Evolutionary conservation across 2,888 invertebrate genomes (phyloP).

Genomic region (Idaea biselata): DNA sequence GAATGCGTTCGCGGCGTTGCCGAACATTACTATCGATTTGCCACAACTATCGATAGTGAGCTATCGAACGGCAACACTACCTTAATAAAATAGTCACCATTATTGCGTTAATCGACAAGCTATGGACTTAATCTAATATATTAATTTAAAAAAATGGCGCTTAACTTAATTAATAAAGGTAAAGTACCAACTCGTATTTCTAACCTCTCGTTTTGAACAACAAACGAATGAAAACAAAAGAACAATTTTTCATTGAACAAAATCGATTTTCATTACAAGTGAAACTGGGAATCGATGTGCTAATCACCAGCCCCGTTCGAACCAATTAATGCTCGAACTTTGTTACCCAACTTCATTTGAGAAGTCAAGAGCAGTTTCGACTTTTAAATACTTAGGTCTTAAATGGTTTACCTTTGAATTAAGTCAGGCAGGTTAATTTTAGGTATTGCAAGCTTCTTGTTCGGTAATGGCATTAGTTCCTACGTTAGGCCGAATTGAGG

Average conservation of each 20-base stretch:
- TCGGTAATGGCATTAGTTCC: background rate
- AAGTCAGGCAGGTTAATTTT: background rate
- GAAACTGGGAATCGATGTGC: slow-evolving; percentile 36
- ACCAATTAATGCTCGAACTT: slow-evolving; percentile 37
- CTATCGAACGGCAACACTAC: too few species aligned
- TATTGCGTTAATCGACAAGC: too few species aligned
- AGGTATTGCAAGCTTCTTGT: background rate
- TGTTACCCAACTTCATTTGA: slow-evolving; percentile 36
- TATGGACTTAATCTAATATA: too few species aligned
- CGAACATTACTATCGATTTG: too few species aligned
- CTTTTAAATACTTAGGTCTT: slow-evolving; percentile 7
- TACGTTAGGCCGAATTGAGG: background rate
- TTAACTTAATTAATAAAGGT: too few species aligned
- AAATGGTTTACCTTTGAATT: slow-evolving; percentile 8
- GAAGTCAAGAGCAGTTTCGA: slow-evolving; percentile 28
- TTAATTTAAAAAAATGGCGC: too few species aligned
- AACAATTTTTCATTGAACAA: slow-evolving; percentile 15
- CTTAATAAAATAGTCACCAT: too few species aligned
- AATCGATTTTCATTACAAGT: slow-evolving; percentile 29
- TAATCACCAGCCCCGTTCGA: slow-evolving; percentile 34
- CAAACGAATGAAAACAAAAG: slow-evolving; percentile 3
- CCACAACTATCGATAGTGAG: too few species aligned
- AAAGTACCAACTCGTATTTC: background rate
- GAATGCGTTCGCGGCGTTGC: too few species aligned
- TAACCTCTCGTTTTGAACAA: background rate